A percentile compares a stretch with the other conserved stretches of the same genome.
Evolutionary conservation across 2,113 vertebrate species (phyloP).

Genomic region (Rhinolophus sinicus): DNA sequence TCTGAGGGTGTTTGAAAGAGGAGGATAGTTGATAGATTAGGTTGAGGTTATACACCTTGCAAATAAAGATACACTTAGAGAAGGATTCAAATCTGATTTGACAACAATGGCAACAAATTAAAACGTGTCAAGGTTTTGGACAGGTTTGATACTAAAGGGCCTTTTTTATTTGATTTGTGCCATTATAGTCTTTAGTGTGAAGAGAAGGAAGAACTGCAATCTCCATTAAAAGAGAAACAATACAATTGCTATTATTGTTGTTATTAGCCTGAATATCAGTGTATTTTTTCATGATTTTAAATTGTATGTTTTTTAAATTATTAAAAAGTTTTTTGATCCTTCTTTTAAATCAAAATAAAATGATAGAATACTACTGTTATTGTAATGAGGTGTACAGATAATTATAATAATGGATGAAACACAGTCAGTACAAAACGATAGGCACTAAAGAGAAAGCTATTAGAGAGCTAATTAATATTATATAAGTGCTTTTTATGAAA

Average conservation of each 20-base stretch:
- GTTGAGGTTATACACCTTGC: not conserved
- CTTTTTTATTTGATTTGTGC: constrained; percentile 46
- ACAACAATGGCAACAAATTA: constrained; percentile 62
- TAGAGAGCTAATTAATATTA: not conserved
- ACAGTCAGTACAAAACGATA: not conserved
- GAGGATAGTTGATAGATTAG: not conserved
- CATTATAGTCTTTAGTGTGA: constrained; percentile 13
- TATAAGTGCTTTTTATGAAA: not conserved
- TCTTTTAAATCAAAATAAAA: not conserved
- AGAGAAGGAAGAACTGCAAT: not conserved
- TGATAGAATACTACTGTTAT: not conserved
- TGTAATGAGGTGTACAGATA: not conserved
- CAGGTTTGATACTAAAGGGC: not conserved
- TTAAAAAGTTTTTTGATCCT: not conserved
- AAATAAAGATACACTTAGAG: not conserved
- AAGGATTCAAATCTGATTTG: constrained; percentile 50
- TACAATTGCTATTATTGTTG: not conserved
- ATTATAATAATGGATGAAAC: not conserved
- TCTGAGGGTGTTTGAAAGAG: not conserved
- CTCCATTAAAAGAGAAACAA: constrained; percentile 22
- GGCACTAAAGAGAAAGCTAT: not conserved
- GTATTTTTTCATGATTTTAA: not conserved
- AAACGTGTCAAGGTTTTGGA: constrained; percentile 35
- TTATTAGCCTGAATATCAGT: not conserved
- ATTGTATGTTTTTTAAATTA: not conserved